Conservation (phyloP, 2,797 vertebrate genomes). For the Nannoperca obscura region DNA sequence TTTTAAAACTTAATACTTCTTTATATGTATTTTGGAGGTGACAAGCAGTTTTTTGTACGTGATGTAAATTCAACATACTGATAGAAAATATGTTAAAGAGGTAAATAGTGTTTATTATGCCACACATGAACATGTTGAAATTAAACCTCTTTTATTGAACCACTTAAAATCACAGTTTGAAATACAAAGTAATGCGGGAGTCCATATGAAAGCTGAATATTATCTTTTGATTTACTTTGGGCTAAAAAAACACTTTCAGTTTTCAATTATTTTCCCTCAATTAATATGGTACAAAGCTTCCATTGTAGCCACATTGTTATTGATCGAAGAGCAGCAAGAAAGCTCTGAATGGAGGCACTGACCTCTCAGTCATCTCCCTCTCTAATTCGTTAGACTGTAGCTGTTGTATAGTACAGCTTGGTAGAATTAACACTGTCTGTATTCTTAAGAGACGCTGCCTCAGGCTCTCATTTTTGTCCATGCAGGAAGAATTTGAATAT, state of each 20-base stretch:
- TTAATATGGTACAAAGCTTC: constrained; percentile 36
- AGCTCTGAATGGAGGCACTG: constrained; percentile 38
- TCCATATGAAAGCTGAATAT: constrained; percentile 36
- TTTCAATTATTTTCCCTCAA: constrained; percentile 31
- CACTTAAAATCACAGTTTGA: constrained; percentile 1
- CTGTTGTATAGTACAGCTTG: constrained; percentile 34
- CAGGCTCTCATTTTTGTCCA: constrained; percentile 53
- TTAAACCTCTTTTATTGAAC: constrained; percentile 5
- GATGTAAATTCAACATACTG: neutral
- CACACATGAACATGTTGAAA: neutral
- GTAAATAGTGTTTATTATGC: neutral
- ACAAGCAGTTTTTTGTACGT: neutral
- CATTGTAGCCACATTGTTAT: constrained; percentile 22
- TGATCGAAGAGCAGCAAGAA: constrained; percentile 44
- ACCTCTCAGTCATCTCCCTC: constrained; percentile 44
- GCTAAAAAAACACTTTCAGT: neutral
- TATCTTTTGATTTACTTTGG: constrained; percentile 34
- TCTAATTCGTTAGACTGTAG: constrained; percentile 35
- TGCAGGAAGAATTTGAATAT: constrained; percentile 54
- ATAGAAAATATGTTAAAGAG: too few relatives aligned
- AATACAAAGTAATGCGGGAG: constrained; percentile 1
- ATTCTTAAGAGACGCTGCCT: constrained; percentile 52
- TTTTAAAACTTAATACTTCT: neutral
- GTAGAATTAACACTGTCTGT: constrained; percentile 36
- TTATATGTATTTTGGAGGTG: neutral